Evolutionary conservation across 2,113 vertebrate genomes (phyloP).

Genomic region (Petrocephalus zakoni): DNA sequence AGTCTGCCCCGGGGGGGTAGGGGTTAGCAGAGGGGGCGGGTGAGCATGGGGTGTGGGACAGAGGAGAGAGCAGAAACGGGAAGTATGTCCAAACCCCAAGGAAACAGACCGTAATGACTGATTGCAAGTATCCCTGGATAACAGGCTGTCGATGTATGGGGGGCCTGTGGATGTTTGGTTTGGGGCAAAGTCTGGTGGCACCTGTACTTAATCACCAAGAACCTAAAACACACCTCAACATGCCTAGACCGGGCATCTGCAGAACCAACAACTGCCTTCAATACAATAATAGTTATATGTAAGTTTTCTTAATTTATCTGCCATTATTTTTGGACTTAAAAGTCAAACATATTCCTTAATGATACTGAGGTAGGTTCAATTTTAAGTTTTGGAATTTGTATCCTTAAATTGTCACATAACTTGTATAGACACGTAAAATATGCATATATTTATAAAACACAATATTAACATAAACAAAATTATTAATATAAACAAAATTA

Average conservation of each 20-base stretch:
- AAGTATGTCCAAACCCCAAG: not conserved
- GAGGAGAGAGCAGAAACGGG: not conserved
- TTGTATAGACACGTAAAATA: not conserved
- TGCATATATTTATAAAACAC: not conserved
- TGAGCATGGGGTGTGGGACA: slow-evolving; percentile 14
- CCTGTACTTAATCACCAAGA: not conserved
- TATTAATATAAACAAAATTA: no score
- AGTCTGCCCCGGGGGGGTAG: slow-evolving; percentile 57
- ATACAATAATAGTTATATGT: not conserved
- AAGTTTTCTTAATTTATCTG: no score
- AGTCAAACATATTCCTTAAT: not conserved
- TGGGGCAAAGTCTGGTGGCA: not conserved
- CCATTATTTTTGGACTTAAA: not conserved
- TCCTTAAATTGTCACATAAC: not conserved
- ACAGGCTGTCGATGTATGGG: not conserved
- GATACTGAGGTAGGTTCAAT: not conserved
- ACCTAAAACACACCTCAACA: not conserved
- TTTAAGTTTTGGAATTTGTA: not conserved
- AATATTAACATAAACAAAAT: no score
- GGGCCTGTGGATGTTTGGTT: not conserved
- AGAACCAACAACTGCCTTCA: not conserved
- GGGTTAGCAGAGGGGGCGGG: not conserved
- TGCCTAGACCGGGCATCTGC: not conserved
- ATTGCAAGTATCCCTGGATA: not conserved
- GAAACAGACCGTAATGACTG: not conserved